Evolutionary conservation across 64 coral and sea anemone species (phyloP).

Genomic region (Actinia tenebrosa): DNA sequence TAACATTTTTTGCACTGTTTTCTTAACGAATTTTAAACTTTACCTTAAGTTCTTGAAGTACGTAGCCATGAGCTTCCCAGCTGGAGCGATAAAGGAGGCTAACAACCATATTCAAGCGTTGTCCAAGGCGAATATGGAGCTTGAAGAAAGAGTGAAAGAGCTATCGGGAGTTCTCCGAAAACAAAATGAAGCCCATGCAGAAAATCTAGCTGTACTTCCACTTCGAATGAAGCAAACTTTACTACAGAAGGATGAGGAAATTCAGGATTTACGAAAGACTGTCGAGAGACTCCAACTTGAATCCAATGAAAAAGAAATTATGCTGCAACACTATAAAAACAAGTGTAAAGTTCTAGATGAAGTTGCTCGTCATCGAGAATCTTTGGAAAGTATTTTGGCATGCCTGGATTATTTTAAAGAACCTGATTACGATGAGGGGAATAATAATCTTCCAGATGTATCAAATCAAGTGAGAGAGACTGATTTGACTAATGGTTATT

Average conservation of each 20-base stretch:
- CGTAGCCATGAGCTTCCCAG: constrained; percentile 22
- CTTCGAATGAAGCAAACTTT: constrained; percentile 72
- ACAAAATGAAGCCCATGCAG: constrained; percentile 52
- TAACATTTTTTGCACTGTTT: neutral
- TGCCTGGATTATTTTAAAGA: constrained; percentile 55
- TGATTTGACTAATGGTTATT: constrained; percentile 37
- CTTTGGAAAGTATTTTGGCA: constrained; percentile 63
- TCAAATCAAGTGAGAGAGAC: constrained; percentile 25
- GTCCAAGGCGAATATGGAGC: constrained; percentile 29
- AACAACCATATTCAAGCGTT: constrained; percentile 58
- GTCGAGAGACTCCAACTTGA: constrained; percentile 45
- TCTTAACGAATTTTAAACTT: neutral
- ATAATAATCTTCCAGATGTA: constrained; percentile 3
- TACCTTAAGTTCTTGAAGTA: neutral
- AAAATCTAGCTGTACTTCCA: constrained; percentile 61
- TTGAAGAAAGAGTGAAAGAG: constrained; percentile 65
- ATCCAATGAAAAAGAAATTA: constrained; percentile 21
- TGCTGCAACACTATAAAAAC: constrained; percentile 45
- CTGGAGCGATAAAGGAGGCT: constrained; percentile 54
- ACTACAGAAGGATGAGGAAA: constrained; percentile 64
- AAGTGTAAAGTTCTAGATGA: constrained; percentile 65
- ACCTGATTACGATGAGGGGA: constrained; percentile 11
- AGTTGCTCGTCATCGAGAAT: constrained; percentile 44
- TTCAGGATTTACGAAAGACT: constrained; percentile 35
- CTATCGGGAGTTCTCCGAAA: constrained; percentile 27